Evolutionary conservation across 2,888 invertebrate species (phyloP), one percentile per base, ranked within the genome.

Genomic region (Microplitis deprimator): DNA sequence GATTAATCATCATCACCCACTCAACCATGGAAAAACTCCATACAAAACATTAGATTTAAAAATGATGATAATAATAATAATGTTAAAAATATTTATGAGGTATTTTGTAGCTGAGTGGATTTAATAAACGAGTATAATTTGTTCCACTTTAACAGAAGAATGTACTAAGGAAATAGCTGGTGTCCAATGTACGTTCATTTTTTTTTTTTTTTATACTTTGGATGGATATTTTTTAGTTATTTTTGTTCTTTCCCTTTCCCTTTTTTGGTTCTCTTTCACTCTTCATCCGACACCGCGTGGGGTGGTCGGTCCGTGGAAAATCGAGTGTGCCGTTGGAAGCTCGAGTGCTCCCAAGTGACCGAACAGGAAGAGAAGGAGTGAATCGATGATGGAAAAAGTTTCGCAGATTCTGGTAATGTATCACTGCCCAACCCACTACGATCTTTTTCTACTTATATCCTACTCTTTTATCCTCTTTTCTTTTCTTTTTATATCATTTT

Each of bases 341-440:
- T 68, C 70, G 78, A 83, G 84, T 81, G 83, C 82, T 87, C 87
- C 85, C 85, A 77, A 72, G 82, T 78, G 87, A 82, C 81, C 79
- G 79, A 79, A 73, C 40, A 70, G 39, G 29, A 4, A 71, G 69
- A 50, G 59, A 41, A 60, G 71, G 60, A 67, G 70, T 62, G 76
- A 79, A 83, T 84, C 86, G 86, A 86, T 87, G 86, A 87, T 86
- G 84, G 87, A 85, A 84, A 85, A 86, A 87, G 82, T 87, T 87
- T 83, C 81, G 80, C 83, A 85, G 84, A 86, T 86, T 84, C 83
- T 78, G 39, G 79, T 81, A 80, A 81, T 82, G 84, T 83, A 83
- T 85, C 79, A 79, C 82, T 83, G 67, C 75, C 29, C 76, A 39
- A 59, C 60, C 59, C 64, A 68, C 76, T 40, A 10, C 13, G 20